These are phyloP conservation scores for Uria lomvia DNA, from an alignment of 2,113 vertebrate genomes.

Conservation along the genomic window DNA sequence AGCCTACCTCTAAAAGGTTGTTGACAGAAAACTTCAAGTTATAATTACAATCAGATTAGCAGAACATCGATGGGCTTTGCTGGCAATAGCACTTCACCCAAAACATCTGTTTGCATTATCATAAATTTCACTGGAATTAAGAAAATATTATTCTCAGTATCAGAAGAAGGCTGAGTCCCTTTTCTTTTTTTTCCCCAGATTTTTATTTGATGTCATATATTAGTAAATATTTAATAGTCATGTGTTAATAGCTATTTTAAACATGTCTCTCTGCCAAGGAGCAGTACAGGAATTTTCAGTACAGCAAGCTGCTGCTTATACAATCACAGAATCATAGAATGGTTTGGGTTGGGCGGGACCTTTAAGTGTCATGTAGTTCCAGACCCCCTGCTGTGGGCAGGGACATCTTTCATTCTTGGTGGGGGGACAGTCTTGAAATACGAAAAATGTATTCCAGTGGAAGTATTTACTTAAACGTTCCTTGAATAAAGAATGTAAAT, in stretches of 20 bases:
- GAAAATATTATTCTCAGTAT: background rate
- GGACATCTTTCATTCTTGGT: background rate
- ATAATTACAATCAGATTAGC: background rate
- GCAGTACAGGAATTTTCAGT: background rate
- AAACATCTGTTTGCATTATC: background rate
- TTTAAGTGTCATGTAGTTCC: background rate
- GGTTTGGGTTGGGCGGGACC: background rate
- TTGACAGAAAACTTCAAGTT: background rate
- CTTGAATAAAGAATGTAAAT: conserved; percentile 33
- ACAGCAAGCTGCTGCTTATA: background rate
- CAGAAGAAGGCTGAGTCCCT: background rate
- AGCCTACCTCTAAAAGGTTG: background rate
- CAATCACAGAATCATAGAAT: background rate
- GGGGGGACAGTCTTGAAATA: background rate
- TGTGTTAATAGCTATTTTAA: background rate
- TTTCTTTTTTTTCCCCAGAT: background rate
- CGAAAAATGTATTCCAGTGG: background rate
- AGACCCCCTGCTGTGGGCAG: background rate
- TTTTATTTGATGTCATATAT: background rate
- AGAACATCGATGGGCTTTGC: background rate
- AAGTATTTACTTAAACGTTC: conserved; percentile 29
- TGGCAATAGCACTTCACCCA: background rate
- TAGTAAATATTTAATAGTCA: background rate
- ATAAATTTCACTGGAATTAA: background rate
- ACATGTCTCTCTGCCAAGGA: background rate